phyloP scores from a whole-genome alignment of 2,888 invertebrate genomes.

The Hylaea fasciaria region DNA sequence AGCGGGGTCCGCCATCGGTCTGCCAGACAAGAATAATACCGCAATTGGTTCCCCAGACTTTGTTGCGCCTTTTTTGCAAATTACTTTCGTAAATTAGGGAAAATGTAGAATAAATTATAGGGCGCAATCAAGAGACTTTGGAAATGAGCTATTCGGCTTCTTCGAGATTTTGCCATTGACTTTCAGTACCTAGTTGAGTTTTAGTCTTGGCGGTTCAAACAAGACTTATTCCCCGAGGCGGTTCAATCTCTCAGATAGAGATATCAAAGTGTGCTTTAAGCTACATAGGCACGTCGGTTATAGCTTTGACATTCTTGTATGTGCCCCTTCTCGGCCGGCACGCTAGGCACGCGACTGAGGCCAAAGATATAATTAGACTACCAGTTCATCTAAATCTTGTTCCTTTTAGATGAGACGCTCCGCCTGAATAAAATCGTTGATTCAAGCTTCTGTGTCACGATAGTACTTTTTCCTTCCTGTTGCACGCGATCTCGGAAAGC shows the following conservation, averaged over 20 bases:
- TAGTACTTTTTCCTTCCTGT: conserved; percentile 23
- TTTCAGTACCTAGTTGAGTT: background rate
- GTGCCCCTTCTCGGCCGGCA: conserved; percentile 51
- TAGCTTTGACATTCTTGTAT: conserved; percentile 40
- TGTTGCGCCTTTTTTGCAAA: conserved; percentile 10
- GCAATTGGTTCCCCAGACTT: conserved; percentile 23
- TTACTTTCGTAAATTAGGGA: conserved; percentile 18
- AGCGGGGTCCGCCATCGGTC: background rate
- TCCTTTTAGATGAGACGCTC: conserved; percentile 52
- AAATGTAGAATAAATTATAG: conserved; percentile 10
- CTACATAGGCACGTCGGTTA: conserved; percentile 22
- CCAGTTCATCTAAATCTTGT: conserved; percentile 61
- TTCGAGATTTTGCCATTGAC: conserved; percentile 1
- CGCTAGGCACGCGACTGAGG: conserved; percentile 69
- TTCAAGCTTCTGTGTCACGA: conserved; percentile 38
- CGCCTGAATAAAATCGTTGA: conserved; percentile 42
- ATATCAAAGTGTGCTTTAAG: conserved; percentile 8
- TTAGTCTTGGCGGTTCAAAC: background rate
- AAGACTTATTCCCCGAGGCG: background rate
- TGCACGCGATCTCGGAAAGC: conserved; percentile 26
- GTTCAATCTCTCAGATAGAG: conserved; percentile 4
- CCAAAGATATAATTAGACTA: conserved; percentile 73
- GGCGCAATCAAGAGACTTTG: conserved; percentile 6
- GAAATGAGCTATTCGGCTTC: background rate
- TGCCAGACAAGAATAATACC: conserved; percentile 16